Base-by-base conservation (phyloP, 1,140 invertebrate species). In the Linepithema humile region DNA sequence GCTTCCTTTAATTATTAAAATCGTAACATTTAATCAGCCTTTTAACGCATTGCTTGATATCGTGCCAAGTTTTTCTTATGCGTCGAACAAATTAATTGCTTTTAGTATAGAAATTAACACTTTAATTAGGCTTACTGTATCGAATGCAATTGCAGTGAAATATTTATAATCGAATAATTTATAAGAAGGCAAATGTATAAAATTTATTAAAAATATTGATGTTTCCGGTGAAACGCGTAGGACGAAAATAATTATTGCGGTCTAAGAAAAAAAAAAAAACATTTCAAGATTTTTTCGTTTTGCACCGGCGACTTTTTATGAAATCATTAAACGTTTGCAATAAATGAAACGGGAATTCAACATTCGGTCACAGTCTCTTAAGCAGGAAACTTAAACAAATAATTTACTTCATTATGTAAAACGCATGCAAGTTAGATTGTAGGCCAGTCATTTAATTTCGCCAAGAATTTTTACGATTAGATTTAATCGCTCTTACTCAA, bases 141-240 rank as follows among this genome's bases (percentile, higher is more conserved):
- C 38, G 38, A 32, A 80, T 1, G 35, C 35, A 38, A 80, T 80
- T 17, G 20, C 35, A 38, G 45, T 29, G 15, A 53, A 59, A 29
- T 65, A 72, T n/a, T 65, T 45, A 73, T 80, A 72, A 29, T n/a
- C 59, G 10, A 43, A n/a, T n/a, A 20, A 26, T 60, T 40, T 50
- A 60, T 23, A 32, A 55, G 4, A 7, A 62, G 3, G 40, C 20
- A 40, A 69, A 72, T 23, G 29, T 26, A 38, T 43, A 38, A 72
- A 50, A 20, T 88, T 88, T 82, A 70, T 85, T 83, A 32, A 48
- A 40, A 84, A 53, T 55, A 35, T 74, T 23, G 64, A 88, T 70
- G 59, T 86, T 89, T 75, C 84, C 87, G 73, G 80, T 75, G 86
- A 89, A 88, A 85, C 62, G 32, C 20, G 26, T 38, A 53, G 48